Evolutionary conservation across 2,888 invertebrate species (phyloP).

Genomic region (Drosophila anomalata): DNA sequence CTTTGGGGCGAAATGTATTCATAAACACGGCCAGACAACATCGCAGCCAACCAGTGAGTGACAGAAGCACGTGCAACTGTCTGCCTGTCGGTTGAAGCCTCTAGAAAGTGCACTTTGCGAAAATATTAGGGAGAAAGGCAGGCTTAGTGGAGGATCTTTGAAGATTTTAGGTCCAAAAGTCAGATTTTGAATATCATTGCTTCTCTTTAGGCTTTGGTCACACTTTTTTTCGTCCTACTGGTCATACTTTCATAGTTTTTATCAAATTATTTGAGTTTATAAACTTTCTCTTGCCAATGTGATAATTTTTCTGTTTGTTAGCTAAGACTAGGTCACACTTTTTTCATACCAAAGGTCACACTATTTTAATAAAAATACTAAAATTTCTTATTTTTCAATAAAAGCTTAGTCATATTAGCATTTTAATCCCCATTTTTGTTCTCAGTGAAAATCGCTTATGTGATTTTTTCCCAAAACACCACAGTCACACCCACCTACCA

Average conservation of each 20-base stretch:
- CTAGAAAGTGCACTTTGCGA: background rate
- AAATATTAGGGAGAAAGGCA: background rate
- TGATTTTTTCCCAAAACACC: conserved; percentile 29
- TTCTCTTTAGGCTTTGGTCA: too few relatives aligned
- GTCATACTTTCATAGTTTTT: too few relatives aligned
- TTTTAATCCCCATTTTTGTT: background rate
- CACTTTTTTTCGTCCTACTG: too few relatives aligned
- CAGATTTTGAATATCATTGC: too few relatives aligned
- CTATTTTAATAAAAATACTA: too few relatives aligned
- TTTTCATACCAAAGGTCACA: too few relatives aligned
- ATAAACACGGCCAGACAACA: conserved; percentile 73
- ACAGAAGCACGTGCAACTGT: conserved; percentile 68
- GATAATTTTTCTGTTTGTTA: background rate
- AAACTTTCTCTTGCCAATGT: too few relatives aligned
- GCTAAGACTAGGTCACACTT: background rate
- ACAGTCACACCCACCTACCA: background rate
- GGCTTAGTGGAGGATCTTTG: background rate
- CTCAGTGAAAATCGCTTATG: conserved; percentile 1
- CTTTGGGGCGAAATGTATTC: conserved; percentile 63
- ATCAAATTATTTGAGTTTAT: too few relatives aligned
- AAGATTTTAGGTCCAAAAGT: background rate
- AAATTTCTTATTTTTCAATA: too few relatives aligned
- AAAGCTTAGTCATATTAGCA: too few relatives aligned
- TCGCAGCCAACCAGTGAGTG: conserved; percentile 70
- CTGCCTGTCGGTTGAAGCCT: conserved; percentile 27